Evolutionary conservation across 2,888 invertebrate genomes (phyloP), one percentile per base, ranked within the genome.

Genomic region (Priocnemis perturbator): DNA sequence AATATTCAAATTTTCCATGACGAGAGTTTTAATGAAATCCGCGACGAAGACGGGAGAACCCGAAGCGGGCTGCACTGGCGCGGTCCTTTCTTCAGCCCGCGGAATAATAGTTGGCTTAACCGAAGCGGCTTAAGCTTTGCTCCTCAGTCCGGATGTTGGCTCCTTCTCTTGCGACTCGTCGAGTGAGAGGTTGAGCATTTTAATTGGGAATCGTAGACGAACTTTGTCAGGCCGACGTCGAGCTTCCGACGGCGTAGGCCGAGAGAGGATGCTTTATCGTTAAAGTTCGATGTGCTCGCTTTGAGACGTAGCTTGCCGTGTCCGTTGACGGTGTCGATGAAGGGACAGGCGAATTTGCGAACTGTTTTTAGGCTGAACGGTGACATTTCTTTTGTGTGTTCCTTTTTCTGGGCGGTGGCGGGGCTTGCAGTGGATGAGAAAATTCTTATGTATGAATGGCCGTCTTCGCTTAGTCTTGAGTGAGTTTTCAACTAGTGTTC

Each of bases 81-180:
- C 44, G 64, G 59, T 56, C 59, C 53, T 61, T 56, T 55, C 60
- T 62, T 58, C 56, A 48, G 60, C n/a, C n/a, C 58, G 45, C 44
- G 71, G 67, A 73, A 76, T 79, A 78, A 78, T 78, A 67, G 77
- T 45, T 52, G 60, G 74, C 67, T 78, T 76, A 77, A 79, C 67
- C 52, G 69, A 64, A 67, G 67, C 65, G 65, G 77, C 74, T 79
- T 70, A 72, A 69, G 70, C 68, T 78, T 72, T 53, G 30, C 62
- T 45, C 23, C 53, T n/a, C 63, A 20, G 53, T 47, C n/a, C 70
- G 68, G 61, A 64, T 44, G 64, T 69, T 67, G 60, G 61, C 58
- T 61, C 55, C 64, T 61, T 44, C 53, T 50, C 17, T 7, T 56
- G 2, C 9, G n/a, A 50, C 17, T 19, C 11, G 11, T 21, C 15